Percentiles rank a stretch among this genome's conserved stretches.
These are phyloP conservation scores for Drosophila hydei DNA, from an alignment of 1,140 invertebrate genomes.

Conservation along the genomic window DNA sequence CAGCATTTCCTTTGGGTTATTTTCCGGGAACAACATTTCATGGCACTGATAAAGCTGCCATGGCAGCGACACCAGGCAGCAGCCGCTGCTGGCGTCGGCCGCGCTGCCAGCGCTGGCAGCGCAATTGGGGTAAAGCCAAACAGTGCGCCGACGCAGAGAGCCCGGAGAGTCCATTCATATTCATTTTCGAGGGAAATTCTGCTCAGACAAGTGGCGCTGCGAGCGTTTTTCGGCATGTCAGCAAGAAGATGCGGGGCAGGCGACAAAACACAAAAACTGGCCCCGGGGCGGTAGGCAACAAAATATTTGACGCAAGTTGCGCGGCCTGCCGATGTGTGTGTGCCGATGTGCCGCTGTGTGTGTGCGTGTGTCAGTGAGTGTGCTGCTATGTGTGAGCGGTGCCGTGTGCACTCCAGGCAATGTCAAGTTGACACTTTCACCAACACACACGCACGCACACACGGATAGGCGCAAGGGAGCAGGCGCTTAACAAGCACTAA, in stretches of 20 bases:
- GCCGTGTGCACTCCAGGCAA: constrained; percentile 79
- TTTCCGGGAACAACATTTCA: constrained; percentile 82
- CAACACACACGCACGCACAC: constrained; percentile 50
- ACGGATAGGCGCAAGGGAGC: constrained; percentile 39
- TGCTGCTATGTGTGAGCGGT: constrained; percentile 51
- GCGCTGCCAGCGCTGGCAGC: constrained; percentile 30
- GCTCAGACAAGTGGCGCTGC: constrained; percentile 44
- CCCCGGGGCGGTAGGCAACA: constrained; percentile 65
- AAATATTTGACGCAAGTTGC: constrained; percentile 78
- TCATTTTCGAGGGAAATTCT: constrained; percentile 40
- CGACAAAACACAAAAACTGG: constrained; percentile 50
- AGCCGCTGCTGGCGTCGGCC: constrained; percentile 28
- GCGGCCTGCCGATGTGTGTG: constrained; percentile 35
- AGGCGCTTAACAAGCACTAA: constrained; percentile 19
- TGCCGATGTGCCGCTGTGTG: constrained; percentile 30
- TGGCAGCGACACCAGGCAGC: constrained; percentile 58
- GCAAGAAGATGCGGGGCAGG: constrained; percentile 19
- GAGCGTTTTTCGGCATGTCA: constrained; percentile 58
- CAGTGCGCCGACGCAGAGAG: constrained; percentile 52
- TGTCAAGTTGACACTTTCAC: constrained; percentile 82
- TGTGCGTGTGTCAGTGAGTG: constrained; percentile 20
- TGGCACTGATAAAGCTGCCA: constrained; percentile 83
- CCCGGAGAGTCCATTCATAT: neutral
- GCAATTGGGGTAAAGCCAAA: constrained; percentile 51
- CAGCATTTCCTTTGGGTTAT: constrained; percentile 81